Percentiles rank a stretch among this genome's conserved stretches.
Conservation (phyloP, 1,140 invertebrate species). For the Aphaenogaster rudis region DNA sequence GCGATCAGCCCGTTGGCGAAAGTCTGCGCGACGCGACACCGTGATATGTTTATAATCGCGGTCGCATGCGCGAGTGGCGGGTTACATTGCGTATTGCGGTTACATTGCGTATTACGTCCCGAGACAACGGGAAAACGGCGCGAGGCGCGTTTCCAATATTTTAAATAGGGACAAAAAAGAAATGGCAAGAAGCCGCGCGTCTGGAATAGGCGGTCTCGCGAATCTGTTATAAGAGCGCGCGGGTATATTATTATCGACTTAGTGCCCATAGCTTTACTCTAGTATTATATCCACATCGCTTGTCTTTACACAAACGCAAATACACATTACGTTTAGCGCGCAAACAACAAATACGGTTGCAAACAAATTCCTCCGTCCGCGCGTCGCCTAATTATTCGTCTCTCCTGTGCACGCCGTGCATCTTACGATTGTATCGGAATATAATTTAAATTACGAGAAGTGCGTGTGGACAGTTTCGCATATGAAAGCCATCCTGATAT, state of each 20-base stretch:
- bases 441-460: not conserved
- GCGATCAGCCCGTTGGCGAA: not conserved
- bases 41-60: constrained; percentile 11
- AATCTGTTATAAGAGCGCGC: constrained; percentile 50
- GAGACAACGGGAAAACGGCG: not conserved
- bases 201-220: constrained; percentile 23
- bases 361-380: constrained; percentile 36
- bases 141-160: constrained; percentile 10
- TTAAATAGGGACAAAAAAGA: constrained; percentile 31
- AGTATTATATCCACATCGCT: constrained; percentile 45
- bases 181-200: not conserved
- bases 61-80: not conserved
- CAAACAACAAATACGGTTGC: constrained; percentile 47
- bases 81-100: constrained; percentile 10
- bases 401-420: not conserved
- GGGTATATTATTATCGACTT: constrained; percentile 56
- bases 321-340: constrained; percentile 16
- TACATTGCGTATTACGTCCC: not conserved
- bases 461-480: not conserved
- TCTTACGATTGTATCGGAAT: not conserved
- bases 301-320: constrained; percentile 53
- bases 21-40: not conserved
- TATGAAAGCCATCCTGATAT: not conserved
- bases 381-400: constrained; percentile 39
- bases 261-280: constrained; percentile 46